Base-by-base conservation (phyloP, 2,888 invertebrate species). In the Drosophila peninsularis region DNA sequence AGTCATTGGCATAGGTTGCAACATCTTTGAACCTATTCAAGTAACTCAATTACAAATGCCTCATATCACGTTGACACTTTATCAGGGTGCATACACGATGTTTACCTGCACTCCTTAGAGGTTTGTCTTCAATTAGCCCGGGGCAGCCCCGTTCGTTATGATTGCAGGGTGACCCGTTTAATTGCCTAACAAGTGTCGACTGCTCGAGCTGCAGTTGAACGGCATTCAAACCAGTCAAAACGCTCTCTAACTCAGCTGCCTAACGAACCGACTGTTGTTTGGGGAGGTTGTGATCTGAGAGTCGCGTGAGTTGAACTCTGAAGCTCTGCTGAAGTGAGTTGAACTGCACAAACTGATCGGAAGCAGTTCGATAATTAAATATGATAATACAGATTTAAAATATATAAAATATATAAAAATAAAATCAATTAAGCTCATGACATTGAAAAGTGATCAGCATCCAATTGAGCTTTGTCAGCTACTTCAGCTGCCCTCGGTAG, bases 121-220 rank as follows among this genome's bases (percentile, higher is more conserved):
- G 5, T 6, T 30, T 19, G 14, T 19, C 64, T 49, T 36, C n/a
- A 37, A 44, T 54, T 67, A 55, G 44, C 24, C 19, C 21, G 11
- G 17, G 36, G 37, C 9, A 32, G 42, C 11, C 13, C 14, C 19
- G 0, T 7, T 5, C 42, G 45, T 50, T 21, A 10, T 37, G 47
- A 55, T 37, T 56, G 70, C 47, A 36, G 54, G 39, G 42, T 47
- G 50, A 9, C 21, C 39, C 2, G 49, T 17, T 61, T 71, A 50
- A 71, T 44, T 21, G 53, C 24, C 32, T 32, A 19, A 21, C 19
- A 27, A 53, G 17, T 13, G 39, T 10, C 57, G 49, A 47, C n/a
- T 21, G 57, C 52, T 52, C 44, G 19, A 17, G n/a, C 39, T 61
- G 61, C 61, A 62, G 74, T 74, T 73, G 68, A 73, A 52, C 52